Base-by-base conservation (phyloP, 2,888 invertebrate genomes). In the Nymphalis urticae region DNA sequence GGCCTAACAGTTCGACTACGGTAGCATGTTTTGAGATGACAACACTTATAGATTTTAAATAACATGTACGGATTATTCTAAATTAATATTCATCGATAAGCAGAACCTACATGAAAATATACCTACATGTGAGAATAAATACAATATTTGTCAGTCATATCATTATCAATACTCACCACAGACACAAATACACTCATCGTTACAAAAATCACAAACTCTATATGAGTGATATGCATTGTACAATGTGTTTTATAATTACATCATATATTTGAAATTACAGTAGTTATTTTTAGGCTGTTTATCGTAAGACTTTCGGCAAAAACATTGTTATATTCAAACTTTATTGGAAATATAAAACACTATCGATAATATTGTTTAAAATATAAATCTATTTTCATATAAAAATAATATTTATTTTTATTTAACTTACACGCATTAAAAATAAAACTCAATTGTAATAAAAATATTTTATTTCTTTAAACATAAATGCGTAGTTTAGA, bases 211-310 rank as follows among this genome's bases (percentile, higher is more conserved):
- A 58, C 16, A 19, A 36, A 21, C 48, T 36, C 47, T 24, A 62
- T 42, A 19, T 50, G 48, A 56, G n/a, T 54, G 32, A 54, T 59
- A 32, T 66, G 47, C 69, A 66, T 66, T 54, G 17, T 54, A 66
- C 66, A 63, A 66, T 54, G 47, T 63, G 50, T 32, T 59, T 51
- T 51, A 48, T 47, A n/a, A 2, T 58, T 50, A 65, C 47, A 67
- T 61, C 51, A 62, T 50, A 54, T 50, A 48, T 32, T 54, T 27
- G 8, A 9, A 17, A 27, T 8, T 10, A 19, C 19, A 19, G 3
- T 19, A 19, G 21, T 42, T 13, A 51, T 51, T 51, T 50, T 9
- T 51, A n/a, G n/a, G n/a, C n/a, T 21, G 4, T 51, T 21, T 10
- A 19, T 10, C 51, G 4, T 51, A 21, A 51, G 21, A 51, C 10